A percentile compares a stretch with the other conserved stretches of the same genome.
These are phyloP conservation scores for Tamias sibiricus DNA, from an alignment of 2,113 vertebrate genomes.

Conservation along the genomic window DNA sequence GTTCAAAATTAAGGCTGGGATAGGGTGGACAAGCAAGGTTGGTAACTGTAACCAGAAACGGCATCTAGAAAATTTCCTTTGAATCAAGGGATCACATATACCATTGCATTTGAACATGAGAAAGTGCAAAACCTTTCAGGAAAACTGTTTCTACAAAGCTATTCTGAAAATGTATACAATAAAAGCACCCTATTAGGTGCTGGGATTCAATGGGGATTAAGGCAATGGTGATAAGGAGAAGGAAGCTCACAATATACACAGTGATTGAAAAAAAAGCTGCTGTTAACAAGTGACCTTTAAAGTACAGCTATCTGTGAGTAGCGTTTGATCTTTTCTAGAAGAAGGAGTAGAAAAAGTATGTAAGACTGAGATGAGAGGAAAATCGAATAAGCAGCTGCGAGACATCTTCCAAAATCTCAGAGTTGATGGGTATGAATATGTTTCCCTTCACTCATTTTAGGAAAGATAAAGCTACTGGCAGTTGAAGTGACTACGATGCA, in stretches of 20 bases:
- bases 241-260: background rate
- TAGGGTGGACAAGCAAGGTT: too few relatives aligned
- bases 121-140: background rate
- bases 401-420: background rate
- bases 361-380: conserved; percentile 1
- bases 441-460: background rate
- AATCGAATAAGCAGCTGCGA: background rate
- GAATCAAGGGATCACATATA: background rate
- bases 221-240: background rate
- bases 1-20: background rate
- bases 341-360: background rate
- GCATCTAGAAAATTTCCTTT: background rate
- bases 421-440: background rate
- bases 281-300: background rate
- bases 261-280: background rate
- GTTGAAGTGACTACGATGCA: background rate
- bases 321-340: conserved; percentile 29
- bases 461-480: background rate
- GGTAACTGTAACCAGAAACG: background rate
- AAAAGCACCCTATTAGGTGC: background rate
- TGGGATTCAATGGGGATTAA: background rate
- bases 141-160: conserved; percentile 14
- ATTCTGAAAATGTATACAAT: background rate
- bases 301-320: background rate
- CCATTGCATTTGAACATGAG: background rate